A percentile compares a stretch with the other conserved stretches of the same genome.
These are phyloP conservation scores for Rhea americana DNA, from an alignment of 2,113 vertebrate genomes.

Conservation along the genomic window DNA sequence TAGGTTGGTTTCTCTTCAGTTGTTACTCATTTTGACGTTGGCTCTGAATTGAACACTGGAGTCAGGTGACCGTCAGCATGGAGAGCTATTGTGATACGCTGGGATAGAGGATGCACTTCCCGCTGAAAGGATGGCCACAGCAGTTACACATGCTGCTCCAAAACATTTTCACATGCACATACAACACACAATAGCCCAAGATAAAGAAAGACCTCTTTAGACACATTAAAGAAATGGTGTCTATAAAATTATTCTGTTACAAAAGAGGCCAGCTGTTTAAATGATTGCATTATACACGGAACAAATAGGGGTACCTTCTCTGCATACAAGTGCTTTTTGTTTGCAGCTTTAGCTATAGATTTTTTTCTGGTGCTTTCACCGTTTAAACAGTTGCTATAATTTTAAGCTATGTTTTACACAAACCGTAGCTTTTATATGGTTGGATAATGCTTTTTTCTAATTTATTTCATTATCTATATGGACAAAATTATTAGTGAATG, in stretches of 20 bases:
- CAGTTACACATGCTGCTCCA: not conserved
- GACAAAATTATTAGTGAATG: constrained; percentile 40
- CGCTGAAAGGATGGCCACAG: not conserved
- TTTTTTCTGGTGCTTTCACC: not conserved
- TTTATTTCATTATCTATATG: constrained; percentile 27
- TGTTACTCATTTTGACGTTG: not conserved
- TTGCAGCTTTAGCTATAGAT: not conserved
- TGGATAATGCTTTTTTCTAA: not conserved
- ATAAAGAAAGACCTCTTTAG: not conserved
- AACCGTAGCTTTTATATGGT: not conserved
- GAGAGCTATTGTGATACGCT: not conserved
- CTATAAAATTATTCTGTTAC: not conserved
- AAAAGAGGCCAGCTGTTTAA: not conserved
- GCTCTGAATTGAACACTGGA: not conserved
- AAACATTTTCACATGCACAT: not conserved
- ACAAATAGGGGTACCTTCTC: not conserved
- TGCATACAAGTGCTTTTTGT: not conserved
- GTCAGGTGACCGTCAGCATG: not conserved
- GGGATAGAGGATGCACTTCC: not conserved
- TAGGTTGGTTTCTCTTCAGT: not conserved
- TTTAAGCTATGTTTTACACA: not conserved
- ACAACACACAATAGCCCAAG: not conserved
- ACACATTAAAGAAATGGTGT: not conserved
- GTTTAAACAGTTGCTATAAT: not conserved
- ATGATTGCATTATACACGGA: not conserved